Percentiles rank a stretch among this genome's conserved stretches.
Conservation (phyloP, 30 jellyfish, hydroid and myxozoan species). For the Rhopilema esculentum region DNA sequence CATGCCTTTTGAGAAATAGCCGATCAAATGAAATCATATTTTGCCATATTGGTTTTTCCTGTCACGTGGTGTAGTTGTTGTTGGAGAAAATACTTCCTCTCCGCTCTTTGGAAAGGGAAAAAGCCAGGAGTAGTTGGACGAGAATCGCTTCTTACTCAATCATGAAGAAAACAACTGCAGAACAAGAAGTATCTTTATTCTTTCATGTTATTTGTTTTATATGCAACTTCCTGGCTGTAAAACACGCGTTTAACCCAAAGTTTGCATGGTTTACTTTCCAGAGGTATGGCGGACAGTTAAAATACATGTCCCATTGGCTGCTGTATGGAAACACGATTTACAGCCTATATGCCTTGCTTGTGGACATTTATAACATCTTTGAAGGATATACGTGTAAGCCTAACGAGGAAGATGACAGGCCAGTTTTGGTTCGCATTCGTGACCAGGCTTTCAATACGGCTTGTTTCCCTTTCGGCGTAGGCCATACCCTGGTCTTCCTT, state of each 20-base stretch:
- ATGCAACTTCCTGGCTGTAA: conserved; percentile 14
- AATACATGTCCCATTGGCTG: conserved; percentile 63
- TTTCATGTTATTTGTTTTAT: conserved; percentile 39
- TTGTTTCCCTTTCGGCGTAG: conserved; percentile 37
- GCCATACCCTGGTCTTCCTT: conserved; percentile 38
- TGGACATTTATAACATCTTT: conserved; percentile 51
- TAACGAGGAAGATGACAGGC: conserved; percentile 23
- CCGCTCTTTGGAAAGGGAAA: background rate
- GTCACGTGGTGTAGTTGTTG: background rate
- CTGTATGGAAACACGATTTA: conserved; percentile 25
- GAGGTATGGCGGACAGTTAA: conserved; percentile 69
- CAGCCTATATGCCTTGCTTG: conserved; percentile 38
- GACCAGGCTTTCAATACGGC: conserved; percentile 41
- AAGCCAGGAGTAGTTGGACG: background rate
- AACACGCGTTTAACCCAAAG: conserved; percentile 6
- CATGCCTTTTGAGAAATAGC: background rate
- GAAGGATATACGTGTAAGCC: conserved; percentile 46
- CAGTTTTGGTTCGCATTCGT: conserved; percentile 22
- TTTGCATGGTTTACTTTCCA: conserved; percentile 54
- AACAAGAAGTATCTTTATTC: conserved; percentile 54
- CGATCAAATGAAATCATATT: background rate
- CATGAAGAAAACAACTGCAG: conserved; percentile 78
- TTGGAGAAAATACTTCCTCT: background rate
- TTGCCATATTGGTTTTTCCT: background rate
- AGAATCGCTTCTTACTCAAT: background rate